A percentile compares a stretch with the other conserved stretches of the same genome.
phyloP scores from a whole-genome alignment of 2,113 vertebrate species.

The Phylloscopus trochilus region DNA sequence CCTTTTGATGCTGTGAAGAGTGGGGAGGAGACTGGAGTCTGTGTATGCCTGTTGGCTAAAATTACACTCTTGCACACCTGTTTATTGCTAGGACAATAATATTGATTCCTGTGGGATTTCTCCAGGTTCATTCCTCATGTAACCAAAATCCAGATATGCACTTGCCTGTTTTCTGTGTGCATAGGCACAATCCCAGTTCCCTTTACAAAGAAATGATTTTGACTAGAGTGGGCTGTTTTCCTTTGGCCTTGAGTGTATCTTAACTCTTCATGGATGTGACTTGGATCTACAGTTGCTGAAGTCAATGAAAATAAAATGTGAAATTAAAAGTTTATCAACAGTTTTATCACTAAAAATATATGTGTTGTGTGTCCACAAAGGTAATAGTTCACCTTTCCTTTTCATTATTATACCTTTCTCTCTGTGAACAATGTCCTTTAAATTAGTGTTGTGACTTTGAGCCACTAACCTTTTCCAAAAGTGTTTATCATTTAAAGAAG shows the following conservation, averaged over 20 bases:
- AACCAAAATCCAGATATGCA: not conserved
- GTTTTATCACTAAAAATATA: not conserved
- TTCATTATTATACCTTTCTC: not conserved
- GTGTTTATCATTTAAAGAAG: not conserved
- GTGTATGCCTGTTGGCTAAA: not conserved
- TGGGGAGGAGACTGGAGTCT: not conserved
- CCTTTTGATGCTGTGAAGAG: not conserved
- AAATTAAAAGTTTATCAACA: not conserved
- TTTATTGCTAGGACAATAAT: not conserved
- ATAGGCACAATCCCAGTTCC: not conserved
- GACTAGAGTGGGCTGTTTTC: not conserved
- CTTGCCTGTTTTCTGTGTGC: not conserved
- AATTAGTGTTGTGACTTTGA: not conserved
- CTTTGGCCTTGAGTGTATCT: not conserved
- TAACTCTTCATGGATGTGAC: not conserved
- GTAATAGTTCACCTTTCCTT: not conserved
- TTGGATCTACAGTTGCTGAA: not conserved
- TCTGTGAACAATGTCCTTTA: not conserved
- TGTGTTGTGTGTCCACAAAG: not conserved
- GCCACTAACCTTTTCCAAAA: not conserved
- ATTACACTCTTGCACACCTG: not conserved
- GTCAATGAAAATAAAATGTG: not conserved
- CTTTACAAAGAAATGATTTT: not conserved
- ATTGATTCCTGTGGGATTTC: not conserved
- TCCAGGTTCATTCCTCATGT: not conserved